Evolutionary conservation across 2,113 vertebrate genomes (phyloP), one percentile per base, ranked within the genome.

Genomic region (Plotosus lineatus): DNA sequence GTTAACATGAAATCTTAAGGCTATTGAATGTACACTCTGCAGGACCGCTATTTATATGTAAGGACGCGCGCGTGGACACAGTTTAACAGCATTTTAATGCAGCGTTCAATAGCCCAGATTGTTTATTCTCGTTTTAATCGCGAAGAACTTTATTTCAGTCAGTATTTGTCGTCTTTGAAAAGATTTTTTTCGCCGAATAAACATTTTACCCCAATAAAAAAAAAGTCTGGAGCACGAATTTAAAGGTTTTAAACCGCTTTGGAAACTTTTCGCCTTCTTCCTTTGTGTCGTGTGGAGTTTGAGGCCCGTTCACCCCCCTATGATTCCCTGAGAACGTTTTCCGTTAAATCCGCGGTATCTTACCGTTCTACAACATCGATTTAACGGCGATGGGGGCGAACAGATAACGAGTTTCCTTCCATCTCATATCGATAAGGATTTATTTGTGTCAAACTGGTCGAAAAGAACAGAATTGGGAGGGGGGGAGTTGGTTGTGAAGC

Each of bases 341-440:
- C 80, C 56, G 55, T 73, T 82, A 50, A 58, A 73, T 44, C 58
- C 56, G 8, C 46, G 28, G 6, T 58, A 53, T 42, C 44, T 78
- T 82, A 74, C 60, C 75, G 19, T 46, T 60, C 28, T 46, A 26
- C 36, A 17, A 7, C n/a, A 69, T 44, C 46, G 69, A 72, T 78
- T 71, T 65, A 9, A 53, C 53, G 12, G 38, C 21, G 82, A 83
- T 78, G 69, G 33, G 28, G 46, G 55, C 33, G 56, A 63, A 51
- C 31, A 74, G 82, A 78, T 83, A 83, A 65, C 56, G 58, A 31
- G n/a, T 75, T 58, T 51, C 40, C 77, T 58, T 51, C 40, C 77
- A 38, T 48, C 44, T 78, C 60, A 17, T 46, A 66, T 65, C 80
- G 68, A 86, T 81, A 38, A 78, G 78, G 80, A 83, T 83, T 81